A percentile compares a stretch with the other conserved stretches of the same genome.
These are phyloP conservation scores for Philopedon plagiatum DNA, from an alignment of 2,888 invertebrate genomes.

Conservation along the genomic window DNA sequence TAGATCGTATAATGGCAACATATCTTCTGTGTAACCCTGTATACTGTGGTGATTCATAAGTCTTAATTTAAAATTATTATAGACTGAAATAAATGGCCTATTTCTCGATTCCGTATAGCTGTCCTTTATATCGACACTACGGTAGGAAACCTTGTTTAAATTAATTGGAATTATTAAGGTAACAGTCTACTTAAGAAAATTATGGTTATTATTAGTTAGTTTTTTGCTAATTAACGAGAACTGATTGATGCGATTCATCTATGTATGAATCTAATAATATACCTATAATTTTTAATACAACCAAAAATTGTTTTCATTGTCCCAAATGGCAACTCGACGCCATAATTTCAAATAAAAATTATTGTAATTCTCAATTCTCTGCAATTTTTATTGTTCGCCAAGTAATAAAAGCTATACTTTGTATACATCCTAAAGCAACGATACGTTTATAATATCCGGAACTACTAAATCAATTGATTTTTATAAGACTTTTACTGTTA, in stretches of 20 bases:
- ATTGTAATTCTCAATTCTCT: too few relatives aligned
- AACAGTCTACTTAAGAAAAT: neutral
- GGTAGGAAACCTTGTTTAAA: constrained; percentile 10
- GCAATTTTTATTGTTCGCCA: too few relatives aligned
- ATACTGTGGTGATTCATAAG: constrained; percentile 38
- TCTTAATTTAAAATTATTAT: constrained; percentile 38
- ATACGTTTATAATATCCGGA: too few relatives aligned
- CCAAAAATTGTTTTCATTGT: too few relatives aligned
- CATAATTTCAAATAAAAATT: too few relatives aligned
- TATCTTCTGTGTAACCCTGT: constrained; percentile 31
- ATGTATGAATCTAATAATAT: neutral
- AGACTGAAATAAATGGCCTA: constrained; percentile 43
- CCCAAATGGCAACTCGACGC: too few relatives aligned
- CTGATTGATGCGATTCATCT: neutral
- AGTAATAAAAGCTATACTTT: too few relatives aligned
- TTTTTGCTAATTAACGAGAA: neutral
- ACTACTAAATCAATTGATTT: too few relatives aligned
- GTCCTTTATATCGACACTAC: constrained; percentile 26
- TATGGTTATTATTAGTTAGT: neutral
- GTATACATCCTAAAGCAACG: too few relatives aligned
- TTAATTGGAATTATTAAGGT: constrained; percentile 8
- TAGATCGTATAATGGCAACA: constrained; percentile 33
- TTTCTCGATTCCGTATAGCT: constrained; percentile 27
- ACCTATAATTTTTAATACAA: too few relatives aligned
- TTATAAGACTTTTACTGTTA: too few relatives aligned